These are phyloP conservation scores for Atrina japonica DNA, from an alignment of 2,888 invertebrate species.

Conservation along the genomic window DNA sequence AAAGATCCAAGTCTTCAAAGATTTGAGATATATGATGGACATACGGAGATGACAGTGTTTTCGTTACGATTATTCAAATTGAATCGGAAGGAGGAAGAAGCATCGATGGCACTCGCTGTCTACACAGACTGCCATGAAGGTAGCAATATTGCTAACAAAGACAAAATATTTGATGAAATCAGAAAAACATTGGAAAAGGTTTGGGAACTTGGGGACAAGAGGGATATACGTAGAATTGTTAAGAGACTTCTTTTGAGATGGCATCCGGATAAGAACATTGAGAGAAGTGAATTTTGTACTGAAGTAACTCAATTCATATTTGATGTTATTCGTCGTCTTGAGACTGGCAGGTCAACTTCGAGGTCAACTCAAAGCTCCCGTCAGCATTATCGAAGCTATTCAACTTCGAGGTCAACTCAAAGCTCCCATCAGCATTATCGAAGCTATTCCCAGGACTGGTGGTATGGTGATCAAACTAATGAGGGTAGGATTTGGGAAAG, in stretches of 20 bases:
- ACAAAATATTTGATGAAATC: conserved; percentile 18
- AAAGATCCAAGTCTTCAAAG: not conserved
- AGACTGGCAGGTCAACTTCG: conserved; percentile 40
- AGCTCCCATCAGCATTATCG: no score
- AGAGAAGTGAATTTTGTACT: conserved; percentile 46
- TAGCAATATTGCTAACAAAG: not conserved
- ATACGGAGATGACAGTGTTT: not conserved
- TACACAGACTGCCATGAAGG: not conserved
- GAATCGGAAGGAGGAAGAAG: not conserved
- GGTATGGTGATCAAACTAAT: no score
- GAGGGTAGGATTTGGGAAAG: not conserved
- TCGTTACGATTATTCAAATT: conserved; percentile 14
- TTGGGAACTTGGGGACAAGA: no score
- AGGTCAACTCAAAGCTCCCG: no score
- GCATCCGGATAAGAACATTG: conserved; percentile 67
- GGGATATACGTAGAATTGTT: no score
- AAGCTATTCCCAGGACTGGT: no score
- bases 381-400: no score
- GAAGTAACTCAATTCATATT: conserved; percentile 56
- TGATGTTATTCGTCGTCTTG: conserved; percentile 45
- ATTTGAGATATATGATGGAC: conserved; percentile 1
- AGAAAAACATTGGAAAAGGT: not conserved
- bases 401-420: no score
- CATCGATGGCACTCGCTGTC: not conserved
- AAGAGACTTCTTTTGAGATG: conserved; percentile 57